A percentile compares a stretch with the other conserved stretches of the same genome.
Conservation (phyloP, 2,888 invertebrate genomes). For the Pristionchus japonicus region DNA sequence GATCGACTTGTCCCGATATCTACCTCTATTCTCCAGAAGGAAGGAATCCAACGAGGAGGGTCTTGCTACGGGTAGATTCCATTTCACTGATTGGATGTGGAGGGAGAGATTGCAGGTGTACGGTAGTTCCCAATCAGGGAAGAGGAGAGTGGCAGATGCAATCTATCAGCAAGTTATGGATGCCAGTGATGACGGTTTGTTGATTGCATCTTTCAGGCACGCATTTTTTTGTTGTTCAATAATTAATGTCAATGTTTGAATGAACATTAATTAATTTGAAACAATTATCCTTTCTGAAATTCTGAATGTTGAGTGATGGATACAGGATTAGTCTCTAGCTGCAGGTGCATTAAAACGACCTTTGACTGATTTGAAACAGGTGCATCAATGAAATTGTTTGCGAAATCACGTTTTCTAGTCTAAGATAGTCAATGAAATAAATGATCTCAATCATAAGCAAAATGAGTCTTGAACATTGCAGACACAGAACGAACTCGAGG, state of each 20-base stretch:
- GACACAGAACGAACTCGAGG: conserved; percentile 40
- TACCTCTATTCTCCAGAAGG: conserved; percentile 63
- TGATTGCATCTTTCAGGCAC: not conserved
- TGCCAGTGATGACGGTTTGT: not conserved
- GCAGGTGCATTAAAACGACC: not conserved
- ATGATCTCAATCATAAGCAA: no score
- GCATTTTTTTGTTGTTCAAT: no score
- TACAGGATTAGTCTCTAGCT: not conserved
- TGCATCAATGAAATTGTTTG: no score
- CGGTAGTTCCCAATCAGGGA: conserved; percentile 65
- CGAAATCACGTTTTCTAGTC: not conserved
- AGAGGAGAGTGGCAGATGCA: conserved; percentile 65
- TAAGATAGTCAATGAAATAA: no score
- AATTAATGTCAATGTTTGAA: not conserved
- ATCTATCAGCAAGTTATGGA: conserved; percentile 56
- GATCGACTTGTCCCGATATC: conserved; percentile 73
- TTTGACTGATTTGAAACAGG: no score
- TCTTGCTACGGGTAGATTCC: not conserved
- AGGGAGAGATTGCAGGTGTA: conserved; percentile 56
- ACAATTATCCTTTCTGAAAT: not conserved
- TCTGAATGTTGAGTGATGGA: no score
- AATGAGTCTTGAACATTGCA: no score
- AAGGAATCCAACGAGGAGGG: conserved; percentile 48
- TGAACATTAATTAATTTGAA: not conserved
- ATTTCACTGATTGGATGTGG: not conserved